A percentile compares a stretch with the other conserved stretches of the same genome.
Evolutionary conservation across 2,113 vertebrate species (phyloP).

Genomic region (Carassius auratus): DNA sequence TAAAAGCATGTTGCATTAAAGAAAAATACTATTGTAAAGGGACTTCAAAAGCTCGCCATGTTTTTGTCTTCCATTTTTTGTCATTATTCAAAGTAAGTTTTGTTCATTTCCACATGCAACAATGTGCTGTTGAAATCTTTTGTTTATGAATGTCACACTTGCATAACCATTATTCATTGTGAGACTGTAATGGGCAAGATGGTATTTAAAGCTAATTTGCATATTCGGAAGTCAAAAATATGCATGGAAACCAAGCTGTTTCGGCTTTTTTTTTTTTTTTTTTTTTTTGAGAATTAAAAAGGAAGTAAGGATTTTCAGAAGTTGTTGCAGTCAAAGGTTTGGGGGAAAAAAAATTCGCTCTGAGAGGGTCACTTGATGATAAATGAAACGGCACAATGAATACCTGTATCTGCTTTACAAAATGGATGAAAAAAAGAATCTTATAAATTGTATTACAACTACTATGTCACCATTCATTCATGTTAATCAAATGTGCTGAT

Average conservation of each 20-base stretch:
- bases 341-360: not conserved
- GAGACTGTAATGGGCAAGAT: constrained; percentile 27
- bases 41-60: not conserved
- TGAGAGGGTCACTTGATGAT: not conserved
- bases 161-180: constrained; percentile 30
- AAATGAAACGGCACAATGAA: not conserved
- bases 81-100: constrained; percentile 31
- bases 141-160: constrained; percentile 38
- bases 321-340: not conserved
- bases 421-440: not conserved
- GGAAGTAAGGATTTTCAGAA: not conserved
- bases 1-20: not conserved
- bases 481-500: not conserved
- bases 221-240: constrained; percentile 34
- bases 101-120: constrained; percentile 13
- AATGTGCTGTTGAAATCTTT: constrained; percentile 28
- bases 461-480: not conserved
- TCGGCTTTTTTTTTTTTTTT: not conserved
- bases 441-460: not conserved
- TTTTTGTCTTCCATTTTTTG: not conserved
- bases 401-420: not conserved
- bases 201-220: constrained; percentile 39
- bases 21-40: not conserved
- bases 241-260: not conserved
- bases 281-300: not conserved